These are phyloP conservation scores for Drosophila lacertosa DNA, from an alignment of 1,140 invertebrate species.

Conservation along the genomic window DNA sequence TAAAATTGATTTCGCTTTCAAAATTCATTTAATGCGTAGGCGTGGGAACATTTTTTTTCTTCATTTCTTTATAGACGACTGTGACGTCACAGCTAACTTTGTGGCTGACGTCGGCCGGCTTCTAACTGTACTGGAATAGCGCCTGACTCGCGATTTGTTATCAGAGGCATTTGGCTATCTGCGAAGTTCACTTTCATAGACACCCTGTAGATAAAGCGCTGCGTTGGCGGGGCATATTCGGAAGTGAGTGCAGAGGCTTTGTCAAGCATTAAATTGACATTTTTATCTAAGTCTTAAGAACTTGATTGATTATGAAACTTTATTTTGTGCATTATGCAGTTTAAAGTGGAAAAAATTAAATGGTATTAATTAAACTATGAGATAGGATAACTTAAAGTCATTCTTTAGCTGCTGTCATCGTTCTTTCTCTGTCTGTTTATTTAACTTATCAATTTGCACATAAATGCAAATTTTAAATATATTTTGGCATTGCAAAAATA, in stretches of 20 bases:
- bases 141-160: conserved; percentile 28
- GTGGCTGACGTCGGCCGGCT: conserved; percentile 4
- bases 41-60: conserved; percentile 14
- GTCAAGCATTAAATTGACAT: too few relatives aligned
- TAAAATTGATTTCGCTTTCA: background rate
- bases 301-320: too few relatives aligned
- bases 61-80: too few relatives aligned
- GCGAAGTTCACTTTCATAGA: conserved; percentile 23
- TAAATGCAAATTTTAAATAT: conserved; percentile 63
- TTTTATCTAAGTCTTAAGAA: too few relatives aligned
- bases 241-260: too few relatives aligned
- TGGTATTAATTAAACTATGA: too few relatives aligned
- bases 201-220: background rate
- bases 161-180: conserved; percentile 11
- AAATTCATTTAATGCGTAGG: background rate
- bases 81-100: conserved; percentile 26
- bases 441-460: conserved; percentile 45
- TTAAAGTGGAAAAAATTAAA: too few relatives aligned
- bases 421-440: background rate
- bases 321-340: too few relatives aligned
- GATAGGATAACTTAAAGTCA: background rate
- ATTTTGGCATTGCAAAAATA: conserved; percentile 31
- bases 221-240: background rate
- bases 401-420: background rate
- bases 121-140: conserved; percentile 16